phyloP scores from a whole-genome alignment of 2,113 vertebrate species.

The Cyanistes caeruleus region DNA sequence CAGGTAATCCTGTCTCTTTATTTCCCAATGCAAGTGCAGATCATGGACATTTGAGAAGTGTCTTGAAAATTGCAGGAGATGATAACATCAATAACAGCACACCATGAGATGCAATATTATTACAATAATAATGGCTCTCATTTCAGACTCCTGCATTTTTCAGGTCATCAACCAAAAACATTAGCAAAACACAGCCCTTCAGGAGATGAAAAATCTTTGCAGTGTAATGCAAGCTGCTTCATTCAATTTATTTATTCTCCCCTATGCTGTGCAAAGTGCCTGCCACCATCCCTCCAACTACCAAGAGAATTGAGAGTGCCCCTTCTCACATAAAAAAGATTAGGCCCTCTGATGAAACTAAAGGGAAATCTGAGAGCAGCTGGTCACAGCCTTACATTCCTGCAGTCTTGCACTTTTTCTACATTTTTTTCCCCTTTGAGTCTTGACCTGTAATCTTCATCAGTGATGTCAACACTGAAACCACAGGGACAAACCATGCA shows the following conservation, averaged over 20 bases:
- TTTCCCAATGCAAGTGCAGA: background rate
- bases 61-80: conserved; percentile 12
- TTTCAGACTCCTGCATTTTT: conserved; percentile 33
- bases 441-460: background rate
- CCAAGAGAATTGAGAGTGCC: background rate
- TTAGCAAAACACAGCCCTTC: conserved; percentile 27
- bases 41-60: background rate
- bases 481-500: background rate
- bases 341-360: background rate
- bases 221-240: background rate
- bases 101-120: background rate
- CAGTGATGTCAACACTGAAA: background rate
- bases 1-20: background rate
- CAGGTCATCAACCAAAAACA: conserved; percentile 55
- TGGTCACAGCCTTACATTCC: background rate
- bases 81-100: background rate
- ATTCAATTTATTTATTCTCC: background rate
- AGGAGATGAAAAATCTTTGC: conserved; percentile 20
- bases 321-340: background rate
- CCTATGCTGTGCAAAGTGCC: background rate
- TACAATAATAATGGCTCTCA: conserved; percentile 13
- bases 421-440: background rate
- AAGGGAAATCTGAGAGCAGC: background rate
- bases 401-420: background rate
- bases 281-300: background rate